These are phyloP conservation scores for Cuniculus paca DNA, from an alignment of 2,797 vertebrate species.

Conservation along the genomic window DNA sequence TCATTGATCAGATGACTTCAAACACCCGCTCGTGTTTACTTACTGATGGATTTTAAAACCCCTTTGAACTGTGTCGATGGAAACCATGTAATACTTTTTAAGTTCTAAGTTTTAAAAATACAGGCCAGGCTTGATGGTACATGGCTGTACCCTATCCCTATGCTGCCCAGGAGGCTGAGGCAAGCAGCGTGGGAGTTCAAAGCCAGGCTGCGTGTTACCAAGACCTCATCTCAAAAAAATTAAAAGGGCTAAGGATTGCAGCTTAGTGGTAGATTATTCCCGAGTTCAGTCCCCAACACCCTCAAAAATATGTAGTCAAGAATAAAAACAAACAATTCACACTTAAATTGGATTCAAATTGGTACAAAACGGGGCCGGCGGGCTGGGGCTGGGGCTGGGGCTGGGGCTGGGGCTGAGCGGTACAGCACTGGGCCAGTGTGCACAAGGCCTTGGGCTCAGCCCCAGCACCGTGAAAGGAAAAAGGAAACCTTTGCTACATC, in stretches of 20 bases:
- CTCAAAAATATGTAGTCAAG: neutral
- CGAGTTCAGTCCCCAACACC: neutral
- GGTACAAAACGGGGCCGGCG: neutral
- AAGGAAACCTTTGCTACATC: neutral
- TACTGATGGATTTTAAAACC: conserved; percentile 13
- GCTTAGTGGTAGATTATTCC: neutral
- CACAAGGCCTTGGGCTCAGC: neutral
- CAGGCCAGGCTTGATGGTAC: no score
- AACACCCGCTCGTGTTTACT: neutral
- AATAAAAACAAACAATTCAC: neutral
- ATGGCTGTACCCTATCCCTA: neutral
- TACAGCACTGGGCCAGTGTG: neutral
- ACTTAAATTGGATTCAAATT: conserved; percentile 38
- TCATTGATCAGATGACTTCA: neutral
- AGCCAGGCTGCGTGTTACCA: neutral
- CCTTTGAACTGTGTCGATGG: conserved; percentile 30
- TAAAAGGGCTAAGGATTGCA: neutral
- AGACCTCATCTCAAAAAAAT: neutral
- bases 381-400: neutral
- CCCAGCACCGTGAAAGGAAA: neutral
- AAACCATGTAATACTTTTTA: neutral
- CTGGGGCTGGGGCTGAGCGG: neutral
- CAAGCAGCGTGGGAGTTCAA: neutral
- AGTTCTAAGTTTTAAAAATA: neutral
- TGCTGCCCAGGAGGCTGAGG: neutral